Base-by-base conservation (phyloP, 2,888 invertebrate genomes). In the Cybosia mesomella region DNA sequence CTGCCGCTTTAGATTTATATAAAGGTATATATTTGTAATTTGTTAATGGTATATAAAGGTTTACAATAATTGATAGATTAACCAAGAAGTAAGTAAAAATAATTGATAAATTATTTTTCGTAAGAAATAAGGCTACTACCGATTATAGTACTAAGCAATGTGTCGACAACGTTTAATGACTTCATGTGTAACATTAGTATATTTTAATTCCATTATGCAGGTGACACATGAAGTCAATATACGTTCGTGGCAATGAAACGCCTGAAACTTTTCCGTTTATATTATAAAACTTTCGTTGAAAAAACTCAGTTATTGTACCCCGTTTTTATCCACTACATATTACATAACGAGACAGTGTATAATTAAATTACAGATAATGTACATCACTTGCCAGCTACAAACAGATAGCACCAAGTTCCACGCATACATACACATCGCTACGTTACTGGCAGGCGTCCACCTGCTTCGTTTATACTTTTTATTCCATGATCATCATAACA, bases 401-500 rank as follows among this genome's bases (percentile, higher is more conserved):
- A 36, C 53, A 58, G 53, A 58, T 63, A 34, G 53, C 60, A 67
- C 36, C n/a, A 15, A 21, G 53, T 63, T 28, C 32, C 36, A 36
- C 36, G 18, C 9, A 43, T 53, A n/a, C 28, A 21, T 43, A n/a
- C n/a, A 54, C 15, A 34, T 43, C 58, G 57, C 34, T 53, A 49
- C 57, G 58, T 15, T 28, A 63, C 54, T 9, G n/a, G 18, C 21
- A 65, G 65, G 34, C 58, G 58, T 49, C 34, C 73, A 75, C 78
- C 73, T 75, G 73, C 73, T 68, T 71, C 62, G 54, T 62, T 71
- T 36, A n/a, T 58, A 43, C 49, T 70, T 73, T 75, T 68, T 76
- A 65, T 70, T 75, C 58, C 66, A 62, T 18, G 32, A 49, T 34
- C 22, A 67, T 34, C 58, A 43, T 63, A 32, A 58, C 53, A 49